phyloP scores from a whole-genome alignment of 2,888 invertebrate species.

The Sicus ferrugineus region DNA sequence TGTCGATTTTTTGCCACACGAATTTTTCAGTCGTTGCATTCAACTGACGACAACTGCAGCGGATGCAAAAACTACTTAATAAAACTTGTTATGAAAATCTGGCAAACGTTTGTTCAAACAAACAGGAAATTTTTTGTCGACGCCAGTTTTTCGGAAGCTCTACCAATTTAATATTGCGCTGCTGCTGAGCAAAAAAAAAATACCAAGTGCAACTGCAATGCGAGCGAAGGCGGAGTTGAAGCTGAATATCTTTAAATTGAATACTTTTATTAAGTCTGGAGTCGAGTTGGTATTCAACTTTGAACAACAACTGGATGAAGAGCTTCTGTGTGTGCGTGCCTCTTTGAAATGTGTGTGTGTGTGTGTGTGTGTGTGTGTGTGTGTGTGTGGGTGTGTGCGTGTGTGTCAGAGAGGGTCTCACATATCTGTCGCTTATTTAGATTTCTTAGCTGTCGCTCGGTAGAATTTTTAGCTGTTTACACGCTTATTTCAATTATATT shows the following conservation, averaged over 20 bases:
- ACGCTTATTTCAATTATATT: slow-evolving; percentile 50
- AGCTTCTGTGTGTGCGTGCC: slow-evolving; percentile 31
- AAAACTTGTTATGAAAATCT: background rate
- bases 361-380: slow-evolving; percentile 16
- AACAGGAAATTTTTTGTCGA: background rate
- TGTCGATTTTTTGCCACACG: no score
- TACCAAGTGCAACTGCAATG: no score
- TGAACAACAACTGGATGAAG: no score
- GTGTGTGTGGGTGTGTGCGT: background rate
- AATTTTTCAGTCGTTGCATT: background rate
- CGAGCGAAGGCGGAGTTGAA: background rate
- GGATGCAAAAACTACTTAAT: background rate
- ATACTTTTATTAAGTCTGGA: slow-evolving; percentile 6
- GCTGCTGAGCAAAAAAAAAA: background rate
- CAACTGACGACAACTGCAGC: background rate
- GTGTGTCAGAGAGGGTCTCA: no score
- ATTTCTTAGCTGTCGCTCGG: no score
- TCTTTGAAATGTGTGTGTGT: background rate
- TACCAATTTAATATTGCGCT: background rate
- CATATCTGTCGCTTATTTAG: no score
- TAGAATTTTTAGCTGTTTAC: slow-evolving; percentile 26
- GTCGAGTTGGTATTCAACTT: slow-evolving; percentile 4
- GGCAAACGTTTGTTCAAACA: background rate
- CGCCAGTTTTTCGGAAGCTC: background rate
- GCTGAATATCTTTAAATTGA: slow-evolving; percentile 7